A percentile compares a stretch with the other conserved stretches of the same genome.
Evolutionary conservation across 2,113 vertebrate genomes (phyloP).

Genomic region (Bolborhynchus lineola): DNA sequence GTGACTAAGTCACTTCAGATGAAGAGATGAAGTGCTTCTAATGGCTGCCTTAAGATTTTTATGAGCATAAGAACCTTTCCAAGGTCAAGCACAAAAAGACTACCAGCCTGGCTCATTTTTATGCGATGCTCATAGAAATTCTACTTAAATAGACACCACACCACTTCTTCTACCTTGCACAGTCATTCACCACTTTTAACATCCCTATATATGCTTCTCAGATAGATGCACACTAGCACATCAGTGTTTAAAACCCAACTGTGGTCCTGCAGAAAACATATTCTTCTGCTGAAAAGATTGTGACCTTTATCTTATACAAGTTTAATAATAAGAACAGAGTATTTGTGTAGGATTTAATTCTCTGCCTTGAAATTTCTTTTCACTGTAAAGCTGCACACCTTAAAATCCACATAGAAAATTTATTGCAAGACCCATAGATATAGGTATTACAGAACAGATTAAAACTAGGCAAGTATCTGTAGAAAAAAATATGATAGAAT

Average conservation of each 20-base stretch:
- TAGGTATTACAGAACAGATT: neutral
- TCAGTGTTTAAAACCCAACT: neutral
- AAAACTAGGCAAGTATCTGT: neutral
- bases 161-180: neutral
- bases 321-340: neutral
- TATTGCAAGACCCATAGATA: neutral
- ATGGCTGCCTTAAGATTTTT: neutral
- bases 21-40: neutral
- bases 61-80: neutral
- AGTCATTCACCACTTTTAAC: neutral
- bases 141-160: neutral
- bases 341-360: neutral
- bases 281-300: neutral
- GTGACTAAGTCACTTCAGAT: neutral
- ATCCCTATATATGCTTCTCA: neutral
- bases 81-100: neutral
- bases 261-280: neutral
- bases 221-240: fast-evolving
- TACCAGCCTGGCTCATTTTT: neutral
- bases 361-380: neutral
- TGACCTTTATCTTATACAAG: neutral
- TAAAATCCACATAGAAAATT: neutral
- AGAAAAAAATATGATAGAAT: neutral
- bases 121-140: neutral
- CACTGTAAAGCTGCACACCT: neutral